Conservation (phyloP, 2,113 vertebrate species). For the Heterocephalus glaber region DNA sequence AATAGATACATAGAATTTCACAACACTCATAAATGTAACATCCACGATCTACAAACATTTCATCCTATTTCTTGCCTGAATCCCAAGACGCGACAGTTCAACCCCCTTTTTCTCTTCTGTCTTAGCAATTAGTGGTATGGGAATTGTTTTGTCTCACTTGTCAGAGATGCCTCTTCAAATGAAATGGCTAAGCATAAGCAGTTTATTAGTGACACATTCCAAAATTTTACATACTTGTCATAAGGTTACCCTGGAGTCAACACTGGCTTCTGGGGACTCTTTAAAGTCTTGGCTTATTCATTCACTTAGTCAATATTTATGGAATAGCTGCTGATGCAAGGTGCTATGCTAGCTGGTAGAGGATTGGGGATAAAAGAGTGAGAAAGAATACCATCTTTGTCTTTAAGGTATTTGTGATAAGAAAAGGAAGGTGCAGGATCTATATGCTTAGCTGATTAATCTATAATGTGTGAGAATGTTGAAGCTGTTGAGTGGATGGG, state of each 20-base stretch:
- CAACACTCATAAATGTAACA: background rate
- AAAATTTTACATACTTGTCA: background rate
- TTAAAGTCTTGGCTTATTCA: slow-evolving; percentile 45
- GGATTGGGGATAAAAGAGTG: background rate
- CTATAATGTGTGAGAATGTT: background rate
- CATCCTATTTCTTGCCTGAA: background rate
- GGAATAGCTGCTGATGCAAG: background rate
- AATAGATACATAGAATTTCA: background rate
- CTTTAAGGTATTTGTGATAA: background rate
- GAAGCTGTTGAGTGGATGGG: background rate
- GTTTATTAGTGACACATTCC: background rate
- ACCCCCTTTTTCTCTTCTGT: background rate
- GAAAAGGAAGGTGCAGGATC: background rate
- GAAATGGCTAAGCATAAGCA: background rate
- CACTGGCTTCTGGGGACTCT: background rate
- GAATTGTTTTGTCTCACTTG: background rate
- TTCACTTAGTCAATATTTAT: slow-evolving; percentile 42
- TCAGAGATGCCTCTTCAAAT: background rate
- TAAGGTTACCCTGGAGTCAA: background rate
- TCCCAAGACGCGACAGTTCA: background rate
- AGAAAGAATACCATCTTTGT: background rate
- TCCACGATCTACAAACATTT: background rate
- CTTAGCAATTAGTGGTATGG: background rate
- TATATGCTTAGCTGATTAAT: background rate
- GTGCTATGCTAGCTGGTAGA: background rate